Evolutionary conservation across 2,888 invertebrate species (phyloP), one percentile per base, ranked within the genome.

Genomic region (Athalia rosae): DNA sequence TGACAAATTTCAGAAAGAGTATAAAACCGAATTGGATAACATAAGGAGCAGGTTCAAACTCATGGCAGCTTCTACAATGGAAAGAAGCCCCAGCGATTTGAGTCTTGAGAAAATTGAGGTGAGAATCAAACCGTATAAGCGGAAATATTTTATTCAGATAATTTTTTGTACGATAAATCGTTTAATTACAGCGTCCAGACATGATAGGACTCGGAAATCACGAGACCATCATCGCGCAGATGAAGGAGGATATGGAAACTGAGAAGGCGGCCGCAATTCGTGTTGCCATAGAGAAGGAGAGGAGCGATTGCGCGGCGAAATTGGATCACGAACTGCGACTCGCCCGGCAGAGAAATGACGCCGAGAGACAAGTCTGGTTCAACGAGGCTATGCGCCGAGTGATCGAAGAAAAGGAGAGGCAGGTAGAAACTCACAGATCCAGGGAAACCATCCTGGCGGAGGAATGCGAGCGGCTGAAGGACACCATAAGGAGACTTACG

Each of bases 21-120:
- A 96, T 87, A 95, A 94, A 89, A 94, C 93, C 15, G 95, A 97
- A 89, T 91, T 97, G 61, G 95, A 96, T 84, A 94, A 94, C 5
- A 91, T 97, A 7, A 83, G 87, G 13, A 84, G 86, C 50, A 85
- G 92, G 53, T 91, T 90, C 80, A 90, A 91, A 80, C 90, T 96
- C 79, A 95, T 96, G 92, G 93, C 95, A 0, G 91, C 93, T 79
- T 93, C 93, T 8, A 93, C 93, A 66, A 94, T 95, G 93, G 95
- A 95, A 83, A 91, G 94, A 58, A 95, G 95, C 77, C 95, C 95
- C 0, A 95, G 95, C 5, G 95, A 96, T 82, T 93, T 93, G 3
- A 95, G 94, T 86, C 90, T 96, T 4, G 96, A 96, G 85, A 95
- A 94, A 89, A 93, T 94, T 28, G 95, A 95, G 87, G 90, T 90